Percentiles rank a stretch among this genome's conserved stretches.
Conservation (phyloP, 2,113 vertebrate genomes). For the Tenrec ecaudatus region DNA sequence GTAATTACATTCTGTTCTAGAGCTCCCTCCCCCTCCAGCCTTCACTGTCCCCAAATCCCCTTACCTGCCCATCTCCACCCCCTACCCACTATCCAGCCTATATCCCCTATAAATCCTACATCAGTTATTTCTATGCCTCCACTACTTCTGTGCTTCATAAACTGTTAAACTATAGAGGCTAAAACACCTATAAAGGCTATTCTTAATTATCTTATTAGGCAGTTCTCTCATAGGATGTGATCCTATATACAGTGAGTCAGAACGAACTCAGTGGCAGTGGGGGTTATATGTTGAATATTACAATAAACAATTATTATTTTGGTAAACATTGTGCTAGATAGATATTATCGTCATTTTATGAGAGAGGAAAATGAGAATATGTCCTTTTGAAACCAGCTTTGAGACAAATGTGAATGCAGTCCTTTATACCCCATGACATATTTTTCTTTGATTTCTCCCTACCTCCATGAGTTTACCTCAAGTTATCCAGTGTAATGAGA, state of each 20-base stretch:
- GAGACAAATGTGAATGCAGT: slow-evolving; percentile 32
- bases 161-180: no score
- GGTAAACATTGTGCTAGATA: slow-evolving; percentile 6
- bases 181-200: no score
- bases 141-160: no score
- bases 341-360: background rate
- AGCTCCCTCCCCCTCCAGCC: no score
- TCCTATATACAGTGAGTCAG: background rate
- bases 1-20: no score
- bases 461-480: slow-evolving; percentile 28
- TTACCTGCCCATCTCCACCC: no score
- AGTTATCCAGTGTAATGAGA: background rate
- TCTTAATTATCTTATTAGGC: background rate
- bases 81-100: no score
- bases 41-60: no score
- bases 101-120: no score
- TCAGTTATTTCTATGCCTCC: no score
- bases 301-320: slow-evolving; percentile 51
- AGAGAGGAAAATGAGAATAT: background rate
- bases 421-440: background rate
- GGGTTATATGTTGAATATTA: background rate
- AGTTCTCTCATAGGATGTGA: no score
- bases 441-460: slow-evolving; percentile 58
- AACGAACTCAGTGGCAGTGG: background rate
- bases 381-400: slow-evolving; percentile 42